phyloP scores from a whole-genome alignment of 2,113 vertebrate genomes.

The Tragelaphus buxtoni region DNA sequence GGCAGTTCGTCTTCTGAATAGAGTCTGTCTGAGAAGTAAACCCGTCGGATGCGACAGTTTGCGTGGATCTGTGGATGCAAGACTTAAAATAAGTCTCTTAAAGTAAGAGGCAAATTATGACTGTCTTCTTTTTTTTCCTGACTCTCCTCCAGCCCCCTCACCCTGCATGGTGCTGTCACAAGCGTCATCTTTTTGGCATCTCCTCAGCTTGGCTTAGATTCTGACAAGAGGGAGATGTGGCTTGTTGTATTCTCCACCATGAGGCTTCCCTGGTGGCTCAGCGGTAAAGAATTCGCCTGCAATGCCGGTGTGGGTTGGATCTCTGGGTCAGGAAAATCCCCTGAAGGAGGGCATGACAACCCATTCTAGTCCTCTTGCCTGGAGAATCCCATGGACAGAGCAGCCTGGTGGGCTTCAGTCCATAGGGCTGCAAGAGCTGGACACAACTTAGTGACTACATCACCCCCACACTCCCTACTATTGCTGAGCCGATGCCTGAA shows the following conservation, averaged over 20 bases:
- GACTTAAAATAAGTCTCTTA: not conserved
- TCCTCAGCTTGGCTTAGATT: not conserved
- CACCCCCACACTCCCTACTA: not conserved
- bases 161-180: fast-evolving
- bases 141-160: not conserved
- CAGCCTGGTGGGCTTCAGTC: not conserved
- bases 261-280: not conserved
- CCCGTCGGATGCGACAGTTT: conserved; percentile 95
- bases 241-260: not conserved
- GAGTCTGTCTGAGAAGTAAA: conserved; percentile 97
- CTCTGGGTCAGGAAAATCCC: not conserved
- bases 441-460: not conserved
- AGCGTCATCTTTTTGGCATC: not conserved
- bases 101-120: not conserved
- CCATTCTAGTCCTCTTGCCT: not conserved
- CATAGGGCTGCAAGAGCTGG: not conserved
- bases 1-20: conserved; percentile 98
- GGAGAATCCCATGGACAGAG: not conserved
- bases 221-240: not conserved
- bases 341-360: not conserved
- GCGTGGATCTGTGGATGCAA: conserved; percentile 90
- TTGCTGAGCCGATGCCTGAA: not conserved
- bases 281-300: not conserved
- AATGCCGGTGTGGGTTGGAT: not conserved
- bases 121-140: not conserved